Base-by-base conservation (phyloP, 2,888 invertebrate species). In the Aspidiotus destructor region DNA sequence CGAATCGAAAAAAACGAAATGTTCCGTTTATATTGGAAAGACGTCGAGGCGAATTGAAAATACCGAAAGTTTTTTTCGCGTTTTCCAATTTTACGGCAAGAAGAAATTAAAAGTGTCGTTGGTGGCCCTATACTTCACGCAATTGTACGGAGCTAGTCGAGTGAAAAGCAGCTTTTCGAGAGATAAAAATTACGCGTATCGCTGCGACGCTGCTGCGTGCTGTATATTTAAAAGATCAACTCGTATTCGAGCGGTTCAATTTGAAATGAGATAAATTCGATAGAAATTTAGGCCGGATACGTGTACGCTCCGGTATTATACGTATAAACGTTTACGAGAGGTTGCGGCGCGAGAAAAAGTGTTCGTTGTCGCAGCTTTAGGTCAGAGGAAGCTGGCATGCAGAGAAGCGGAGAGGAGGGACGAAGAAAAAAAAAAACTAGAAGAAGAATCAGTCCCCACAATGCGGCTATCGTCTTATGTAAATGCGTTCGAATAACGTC, bases 401-500 rank as follows among this genome's bases (percentile, higher is more conserved):
- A 55, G 10, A 55, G 5, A 5, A 7, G 7, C 2, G 7, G 17
- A 7, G 17, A 55, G 16, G 17, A 6, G 7, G 7, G 16, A 48
- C 9, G 11, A 48, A 48, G 11, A 11, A 48, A 55, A 55, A 7
- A 55, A 55, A 9, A 10, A 55, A 55, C 55, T 17, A 58, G 58
- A 13, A 58, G 57, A 65, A 65, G 58, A 65, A 65, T 65, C 65
- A 65, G 58, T 57, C 65, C 65, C 65, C 65, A 58, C 65, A 58
- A 65, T 65, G 65, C 65, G 65, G 65, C 65, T 65, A 65, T 68
- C 68, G 61, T 62, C 70, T 71, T 71, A 71, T 71, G 71, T 69
- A 70, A 71, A 71, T 71, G 70, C 70, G 69, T 71, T 70, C 69
- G 70, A 70, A 70, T 71, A 69, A 71, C 70, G 71, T 71, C 70